Conservation (phyloP, 2,113 vertebrate genomes). For the Laterallus jamaicensis region DNA sequence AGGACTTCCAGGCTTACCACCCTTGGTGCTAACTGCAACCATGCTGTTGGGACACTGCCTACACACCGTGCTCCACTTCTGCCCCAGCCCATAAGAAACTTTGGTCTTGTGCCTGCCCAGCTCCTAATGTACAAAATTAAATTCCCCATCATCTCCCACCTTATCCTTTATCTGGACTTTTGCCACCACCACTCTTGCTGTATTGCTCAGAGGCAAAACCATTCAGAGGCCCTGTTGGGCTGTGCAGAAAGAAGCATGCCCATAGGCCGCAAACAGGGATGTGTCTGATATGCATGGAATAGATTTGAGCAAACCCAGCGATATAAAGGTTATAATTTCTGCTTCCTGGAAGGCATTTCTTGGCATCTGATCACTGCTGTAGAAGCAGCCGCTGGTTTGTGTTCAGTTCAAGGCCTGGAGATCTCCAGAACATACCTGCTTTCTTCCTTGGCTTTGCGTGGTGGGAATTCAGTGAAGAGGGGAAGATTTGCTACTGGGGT, state of each 20-base stretch:
- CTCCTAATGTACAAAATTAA: background rate
- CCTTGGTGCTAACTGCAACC: background rate
- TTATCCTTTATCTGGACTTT: background rate
- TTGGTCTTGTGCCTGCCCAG: background rate
- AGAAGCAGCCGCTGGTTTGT: background rate
- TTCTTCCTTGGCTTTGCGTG: background rate
- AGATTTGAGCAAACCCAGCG: background rate
- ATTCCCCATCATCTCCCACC: background rate
- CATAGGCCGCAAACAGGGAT: background rate
- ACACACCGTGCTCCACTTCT: background rate
- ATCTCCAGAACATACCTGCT: background rate
- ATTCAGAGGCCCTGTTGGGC: background rate
- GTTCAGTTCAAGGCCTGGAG: background rate
- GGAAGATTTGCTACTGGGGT: background rate
- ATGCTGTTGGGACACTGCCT: background rate
- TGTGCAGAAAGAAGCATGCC: background rate
- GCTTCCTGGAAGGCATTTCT: background rate
- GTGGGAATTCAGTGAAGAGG: background rate
- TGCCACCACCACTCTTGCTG: fast-evolving
- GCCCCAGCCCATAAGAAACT: background rate
- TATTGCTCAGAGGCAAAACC: fast-evolving
- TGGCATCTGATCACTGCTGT: background rate
- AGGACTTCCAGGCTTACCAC: background rate
- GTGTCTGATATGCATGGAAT: background rate
- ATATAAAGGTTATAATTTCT: background rate